Conservation (phyloP, 2,797 vertebrate species). For the Enteromius unitaeniatus region DNA sequence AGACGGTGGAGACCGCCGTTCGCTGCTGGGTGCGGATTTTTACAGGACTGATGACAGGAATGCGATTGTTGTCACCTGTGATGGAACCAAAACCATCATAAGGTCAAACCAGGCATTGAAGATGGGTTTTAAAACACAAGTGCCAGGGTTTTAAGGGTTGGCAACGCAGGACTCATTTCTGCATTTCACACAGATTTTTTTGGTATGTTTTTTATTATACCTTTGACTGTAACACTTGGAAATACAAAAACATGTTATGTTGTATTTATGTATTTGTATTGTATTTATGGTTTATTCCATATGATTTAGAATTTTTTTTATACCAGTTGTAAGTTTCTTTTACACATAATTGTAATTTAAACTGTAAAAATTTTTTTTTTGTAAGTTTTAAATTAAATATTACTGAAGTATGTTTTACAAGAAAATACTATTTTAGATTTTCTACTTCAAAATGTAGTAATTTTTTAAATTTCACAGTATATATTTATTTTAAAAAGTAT, state of each 20-base stretch:
- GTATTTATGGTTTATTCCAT: neutral
- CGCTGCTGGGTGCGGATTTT: constrained; percentile 95
- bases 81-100: constrained; percentile 4
- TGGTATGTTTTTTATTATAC: neutral
- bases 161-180: neutral
- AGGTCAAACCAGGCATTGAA: neutral
- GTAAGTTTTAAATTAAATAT: neutral
- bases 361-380: neutral
- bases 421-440: neutral
- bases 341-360: neutral
- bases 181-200: neutral
- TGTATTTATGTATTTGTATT: neutral
- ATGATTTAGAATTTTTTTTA: neutral
- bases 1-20: constrained; percentile 89
- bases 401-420: neutral
- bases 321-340: neutral
- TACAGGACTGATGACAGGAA: constrained; percentile 90
- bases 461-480: neutral
- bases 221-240: neutral
- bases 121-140: neutral
- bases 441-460: neutral
- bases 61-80: constrained; percentile 93
- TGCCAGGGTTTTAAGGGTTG: neutral
- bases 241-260: neutral
- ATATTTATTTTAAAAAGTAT: neutral